Evolutionary conservation across 2,888 invertebrate species (phyloP).

Genomic region (Chromoteleia sp.): DNA sequence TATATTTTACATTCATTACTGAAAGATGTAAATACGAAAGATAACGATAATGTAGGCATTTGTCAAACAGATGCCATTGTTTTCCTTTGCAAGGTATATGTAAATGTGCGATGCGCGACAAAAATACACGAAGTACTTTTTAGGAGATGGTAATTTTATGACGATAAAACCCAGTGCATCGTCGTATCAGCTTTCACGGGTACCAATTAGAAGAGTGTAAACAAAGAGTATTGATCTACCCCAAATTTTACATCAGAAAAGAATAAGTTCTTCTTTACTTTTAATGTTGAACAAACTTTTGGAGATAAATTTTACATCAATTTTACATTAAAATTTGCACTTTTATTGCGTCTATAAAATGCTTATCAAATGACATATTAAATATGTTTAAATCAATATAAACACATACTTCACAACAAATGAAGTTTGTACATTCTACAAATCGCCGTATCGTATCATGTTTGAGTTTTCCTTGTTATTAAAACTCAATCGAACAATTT

Average conservation of each 20-base stretch:
- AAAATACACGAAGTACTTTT: constrained; percentile 10
- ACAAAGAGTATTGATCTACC: constrained; percentile 48
- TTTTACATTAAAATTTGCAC: constrained; percentile 17
- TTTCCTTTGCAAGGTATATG: neutral
- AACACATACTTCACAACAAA: no score
- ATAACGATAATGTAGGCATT: constrained; percentile 9
- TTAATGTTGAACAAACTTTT: constrained; percentile 5
- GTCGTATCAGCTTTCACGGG: constrained; percentile 20
- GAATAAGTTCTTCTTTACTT: constrained; percentile 26
- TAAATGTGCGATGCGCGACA: constrained; percentile 11
- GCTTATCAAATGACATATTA: no score
- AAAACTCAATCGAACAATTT: neutral
- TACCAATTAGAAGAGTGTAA: constrained; percentile 45
- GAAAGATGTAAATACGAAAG: constrained; percentile 6
- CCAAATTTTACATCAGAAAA: constrained; percentile 36
- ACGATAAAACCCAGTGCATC: constrained; percentile 1
- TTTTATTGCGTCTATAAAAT: neutral
- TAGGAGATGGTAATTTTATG: constrained; percentile 29
- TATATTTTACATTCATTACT: constrained; percentile 3
- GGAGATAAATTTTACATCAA: no score
- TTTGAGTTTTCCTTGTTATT: neutral
- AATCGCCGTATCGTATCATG: no score
- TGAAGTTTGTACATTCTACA: no score
- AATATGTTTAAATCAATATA: no score
- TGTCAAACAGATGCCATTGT: constrained; percentile 9